Conservation (phyloP, 2,888 invertebrate species). For the Metopia argyrocephala region DNA sequence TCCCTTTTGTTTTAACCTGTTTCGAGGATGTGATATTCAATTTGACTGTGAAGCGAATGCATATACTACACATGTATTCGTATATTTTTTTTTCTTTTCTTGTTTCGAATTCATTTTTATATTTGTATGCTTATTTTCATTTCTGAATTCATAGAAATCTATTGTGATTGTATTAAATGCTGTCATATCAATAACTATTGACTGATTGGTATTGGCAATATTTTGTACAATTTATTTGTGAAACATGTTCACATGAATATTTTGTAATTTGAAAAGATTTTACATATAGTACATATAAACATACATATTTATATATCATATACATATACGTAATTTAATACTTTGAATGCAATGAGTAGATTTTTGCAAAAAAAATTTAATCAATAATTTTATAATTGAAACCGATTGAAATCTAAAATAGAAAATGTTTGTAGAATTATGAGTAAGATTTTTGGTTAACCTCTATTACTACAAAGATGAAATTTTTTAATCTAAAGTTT, state of each 20-base stretch:
- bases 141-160: slow-evolving; percentile 33
- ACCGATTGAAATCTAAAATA: not conserved
- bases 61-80: slow-evolving; percentile 71
- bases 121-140: not conserved
- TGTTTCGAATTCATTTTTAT: slow-evolving; percentile 31
- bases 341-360: not conserved
- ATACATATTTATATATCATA: too few relatives aligned
- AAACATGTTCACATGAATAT: slow-evolving; percentile 46
- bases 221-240: slow-evolving; percentile 50
- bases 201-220: slow-evolving; percentile 25
- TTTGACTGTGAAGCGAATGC: slow-evolving; percentile 70
- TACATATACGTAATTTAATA: not conserved
- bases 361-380: not conserved
- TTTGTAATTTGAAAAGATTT: not conserved
- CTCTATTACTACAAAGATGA: too few relatives aligned
- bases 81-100: slow-evolving; percentile 15
- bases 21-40: slow-evolving; percentile 72
- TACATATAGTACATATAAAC: not conserved
- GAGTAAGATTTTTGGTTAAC: too few relatives aligned
- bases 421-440: too few relatives aligned
- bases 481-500: too few relatives aligned
- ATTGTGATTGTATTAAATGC: slow-evolving; percentile 54
- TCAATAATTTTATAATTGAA: not conserved
- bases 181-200: slow-evolving; percentile 62
- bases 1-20: slow-evolving; percentile 59